Evolutionary conservation across 2,113 vertebrate species (phyloP), one percentile per base, ranked within the genome.

Genomic region (Antigone vipio): DNA sequence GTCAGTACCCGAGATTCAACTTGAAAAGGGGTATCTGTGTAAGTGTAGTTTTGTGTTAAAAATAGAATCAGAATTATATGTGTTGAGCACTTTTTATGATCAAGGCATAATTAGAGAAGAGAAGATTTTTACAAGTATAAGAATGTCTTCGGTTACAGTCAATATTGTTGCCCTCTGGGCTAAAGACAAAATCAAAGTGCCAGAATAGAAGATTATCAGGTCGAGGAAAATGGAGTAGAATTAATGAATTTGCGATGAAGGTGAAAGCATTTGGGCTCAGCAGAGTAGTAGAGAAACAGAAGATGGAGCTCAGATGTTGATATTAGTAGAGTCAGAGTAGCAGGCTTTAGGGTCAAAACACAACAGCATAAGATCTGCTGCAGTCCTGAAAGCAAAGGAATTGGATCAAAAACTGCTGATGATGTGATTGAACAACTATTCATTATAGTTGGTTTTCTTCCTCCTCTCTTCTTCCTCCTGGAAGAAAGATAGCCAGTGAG

Each of bases 201-300:
- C 47, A 80, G 52, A 56, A 67, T 1, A 84, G 45, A 89, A 93
- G 40, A 93, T 78, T 67, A 83, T 60, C 47, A 84, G 56, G 50
- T 86, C 77, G 42, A 80, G 38, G 78, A 77, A 90, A 88, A 85
- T 74, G 44, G 35, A 89, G 59, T 47, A 68, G 92, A 92, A 94
- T 86, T 92, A 81, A 89, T 94, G 76, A 91, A 84, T 95, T 91
- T 94, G 50, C 71, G 84, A 63, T 77, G 72, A 85, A 64, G 27
- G 56, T 86, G 79, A 86, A 90, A 91, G 52, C 47, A 84, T 77
- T 84, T 81, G 55, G 52, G 21, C 50, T 88, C 59, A 84, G 27
- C n/a, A 88, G 49, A 77, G 19, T 58, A 89, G 34, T 2, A 71
- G 44, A 92, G 35, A 88, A 95, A 85, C 18, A 84, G 67, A 77